A percentile compares a stretch with the other conserved stretches of the same genome.
These are phyloP conservation scores for Cirrhinus molitorella DNA, from an alignment of 2,797 vertebrate genomes.

Conservation along the genomic window DNA sequence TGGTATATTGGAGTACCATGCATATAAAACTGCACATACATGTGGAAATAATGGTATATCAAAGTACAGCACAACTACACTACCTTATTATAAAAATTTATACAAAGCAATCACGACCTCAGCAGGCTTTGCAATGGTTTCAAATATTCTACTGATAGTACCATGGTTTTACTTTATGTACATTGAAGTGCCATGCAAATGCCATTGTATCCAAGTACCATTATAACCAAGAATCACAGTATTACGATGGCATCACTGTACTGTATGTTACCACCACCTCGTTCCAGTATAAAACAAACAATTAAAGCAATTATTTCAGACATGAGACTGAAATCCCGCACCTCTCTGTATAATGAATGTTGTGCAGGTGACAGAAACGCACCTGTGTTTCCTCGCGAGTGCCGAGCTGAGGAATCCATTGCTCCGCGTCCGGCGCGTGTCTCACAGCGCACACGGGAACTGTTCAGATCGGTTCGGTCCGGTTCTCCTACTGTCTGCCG, in stretches of 20 bases:
- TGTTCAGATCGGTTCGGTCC: neutral
- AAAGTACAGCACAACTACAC: neutral
- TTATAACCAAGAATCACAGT: neutral
- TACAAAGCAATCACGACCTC: neutral
- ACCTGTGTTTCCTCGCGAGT: slow-evolving; percentile 41
- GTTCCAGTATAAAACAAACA: neutral
- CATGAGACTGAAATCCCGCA: neutral
- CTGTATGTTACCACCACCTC: neutral
- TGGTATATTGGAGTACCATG: neutral
- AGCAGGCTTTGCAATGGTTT: neutral
- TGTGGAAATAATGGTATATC: neutral
- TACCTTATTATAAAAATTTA: neutral
- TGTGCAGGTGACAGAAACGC: slow-evolving; percentile 30
- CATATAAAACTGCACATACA: neutral
- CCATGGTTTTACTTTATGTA: neutral
- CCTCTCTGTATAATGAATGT: neutral
- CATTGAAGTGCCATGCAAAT: neutral
- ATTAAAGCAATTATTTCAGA: neutral
- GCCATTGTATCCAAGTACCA: neutral
- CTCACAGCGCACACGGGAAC: slow-evolving; percentile 2
- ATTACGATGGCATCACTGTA: neutral
- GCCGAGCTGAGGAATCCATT: slow-evolving; percentile 36
- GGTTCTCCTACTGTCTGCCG: neutral
- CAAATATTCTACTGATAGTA: neutral
- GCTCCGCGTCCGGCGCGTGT: slow-evolving; percentile 8